phyloP scores from a whole-genome alignment of 2,113 vertebrate species.

The Tautogolabrus adspersus region DNA sequence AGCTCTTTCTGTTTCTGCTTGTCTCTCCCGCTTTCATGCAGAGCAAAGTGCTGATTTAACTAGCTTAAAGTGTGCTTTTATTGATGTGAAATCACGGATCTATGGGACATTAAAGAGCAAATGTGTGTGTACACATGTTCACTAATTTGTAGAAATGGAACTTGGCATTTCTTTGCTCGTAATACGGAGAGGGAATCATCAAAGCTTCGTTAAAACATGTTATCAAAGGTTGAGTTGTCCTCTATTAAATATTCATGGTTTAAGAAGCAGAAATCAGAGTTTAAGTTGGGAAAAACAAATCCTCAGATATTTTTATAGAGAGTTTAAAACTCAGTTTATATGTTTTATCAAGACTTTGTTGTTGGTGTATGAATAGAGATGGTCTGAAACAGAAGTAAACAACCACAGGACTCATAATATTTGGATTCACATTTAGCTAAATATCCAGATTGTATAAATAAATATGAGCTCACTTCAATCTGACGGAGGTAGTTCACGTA shows the following conservation, averaged over 20 bases:
- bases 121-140: not conserved
- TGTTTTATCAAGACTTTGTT: not conserved
- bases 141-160: not conserved
- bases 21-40: not conserved
- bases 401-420: not conserved
- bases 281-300: not conserved
- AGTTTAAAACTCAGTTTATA: slow-evolving; percentile 1
- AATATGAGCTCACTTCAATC: not conserved
- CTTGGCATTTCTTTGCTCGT: not conserved
- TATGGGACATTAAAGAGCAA: not conserved
- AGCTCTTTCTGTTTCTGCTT: not conserved
- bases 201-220: not conserved
- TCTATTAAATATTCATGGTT: slow-evolving; percentile 21
- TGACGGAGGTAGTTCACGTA: no score
- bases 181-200: not conserved
- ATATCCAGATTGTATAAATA: not conserved
- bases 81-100: not conserved
- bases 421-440: slow-evolving; percentile 1
- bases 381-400: not conserved
- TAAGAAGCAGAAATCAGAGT: slow-evolving; percentile 18
- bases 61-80: not conserved
- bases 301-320: not conserved
- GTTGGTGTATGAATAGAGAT: not conserved
- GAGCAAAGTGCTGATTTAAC: not conserved
- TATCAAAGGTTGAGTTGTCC: not conserved